A percentile compares a stretch with the other conserved stretches of the same genome.
Conservation (phyloP, 2,113 vertebrate species). For the Catharus bicknelli region DNA sequence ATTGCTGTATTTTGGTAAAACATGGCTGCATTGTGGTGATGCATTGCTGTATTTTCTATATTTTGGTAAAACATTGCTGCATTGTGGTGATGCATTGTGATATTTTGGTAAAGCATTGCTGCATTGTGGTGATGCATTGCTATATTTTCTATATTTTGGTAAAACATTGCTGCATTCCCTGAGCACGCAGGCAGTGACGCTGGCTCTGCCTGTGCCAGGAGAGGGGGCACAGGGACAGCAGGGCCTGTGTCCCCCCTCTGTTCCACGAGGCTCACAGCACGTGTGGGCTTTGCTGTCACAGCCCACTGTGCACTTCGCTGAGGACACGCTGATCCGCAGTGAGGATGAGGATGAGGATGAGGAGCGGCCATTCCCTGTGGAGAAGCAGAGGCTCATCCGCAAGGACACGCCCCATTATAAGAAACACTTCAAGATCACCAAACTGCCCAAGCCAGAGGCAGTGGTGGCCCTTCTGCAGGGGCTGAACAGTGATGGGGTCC, state of each 20-base stretch:
- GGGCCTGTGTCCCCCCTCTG: background rate
- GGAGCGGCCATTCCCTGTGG: conserved; percentile 65
- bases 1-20: no score
- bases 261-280: background rate
- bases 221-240: background rate
- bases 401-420: conserved; percentile 98
- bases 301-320: conserved; percentile 94
- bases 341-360: conserved; percentile 78
- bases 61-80: no score
- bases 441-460: conserved; percentile 91
- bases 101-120: no score
- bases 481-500: conserved; percentile 58
- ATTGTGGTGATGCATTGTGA: fast-evolving
- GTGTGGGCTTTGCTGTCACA: conserved; percentile 35
- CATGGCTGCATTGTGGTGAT: fast-evolving
- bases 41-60: background rate
- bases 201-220: background rate
- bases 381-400: conserved; percentile 92
- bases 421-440: conserved; percentile 96
- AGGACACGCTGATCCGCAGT: conserved; percentile 85
- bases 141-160: background rate
- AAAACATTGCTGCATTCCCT: no score
- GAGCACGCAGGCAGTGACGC: fast-evolving
- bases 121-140: fast-evolving
- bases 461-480: conserved; percentile 92